Base-by-base conservation (phyloP, 1,140 invertebrate genomes). In the Drosophila takahashii region DNA sequence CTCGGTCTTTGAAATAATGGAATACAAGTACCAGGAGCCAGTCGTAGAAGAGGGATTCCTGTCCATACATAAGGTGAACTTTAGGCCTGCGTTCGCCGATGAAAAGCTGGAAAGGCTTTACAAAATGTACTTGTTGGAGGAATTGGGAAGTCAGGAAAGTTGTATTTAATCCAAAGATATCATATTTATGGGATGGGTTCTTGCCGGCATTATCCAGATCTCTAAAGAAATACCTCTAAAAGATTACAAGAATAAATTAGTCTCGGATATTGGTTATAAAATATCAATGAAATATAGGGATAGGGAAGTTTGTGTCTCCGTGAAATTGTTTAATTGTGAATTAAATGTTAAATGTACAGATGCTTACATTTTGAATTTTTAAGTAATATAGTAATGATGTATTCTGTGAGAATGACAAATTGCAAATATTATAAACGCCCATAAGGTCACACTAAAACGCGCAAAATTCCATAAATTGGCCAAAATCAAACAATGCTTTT, bases 191-290 rank as follows among this genome's bases (percentile, higher is more conserved):
- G 98, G 98, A 90, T 96, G 99, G 5, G 15, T 98, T 99, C 94
- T 99, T 99, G 0, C 99, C 99, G 67, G 98, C 98, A 95, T 99
- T 99, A 92, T 99, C 98, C 54, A 99, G 93, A n/a, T 98, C 98
- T 83, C 98, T 98, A 71, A 41, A 86, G 13, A 7, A 51, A 27
- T 29, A 32, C 29, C 29, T 9, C 7, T 9, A 32, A 32, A 32
- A 32, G 1, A 2, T 2, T 29, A 0, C 4, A 6, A 5, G 27
- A 29, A 29, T 32, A 10, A 59, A 91, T 89, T 65, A 89, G 52
- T 89, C 77, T 83, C 27, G 36, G 10, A 29, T 48, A 4, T 32
- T 9, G 4, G 9, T 6, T 13, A 0, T 0, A 15, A 6, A n/a
- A 13, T 15, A 13, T 22, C 9, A n/a, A 4, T n/a, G 8, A 60